Evolutionary conservation across 2,888 invertebrate genomes (phyloP).

Genomic region (Prenolepis imparis): DNA sequence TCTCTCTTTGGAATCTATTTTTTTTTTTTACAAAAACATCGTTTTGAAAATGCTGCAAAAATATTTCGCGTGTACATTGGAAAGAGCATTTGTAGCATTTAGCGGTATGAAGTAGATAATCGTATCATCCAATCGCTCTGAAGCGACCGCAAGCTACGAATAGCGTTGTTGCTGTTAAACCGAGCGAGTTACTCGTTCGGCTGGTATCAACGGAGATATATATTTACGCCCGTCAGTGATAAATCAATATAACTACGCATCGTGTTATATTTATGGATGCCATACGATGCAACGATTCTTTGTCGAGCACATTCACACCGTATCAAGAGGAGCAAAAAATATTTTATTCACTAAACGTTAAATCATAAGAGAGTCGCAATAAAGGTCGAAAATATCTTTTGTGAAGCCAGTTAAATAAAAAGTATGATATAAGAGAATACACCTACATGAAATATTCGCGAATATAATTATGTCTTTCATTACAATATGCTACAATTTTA

Average conservation of each 20-base stretch:
- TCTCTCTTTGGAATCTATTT: slow-evolving; percentile 1
- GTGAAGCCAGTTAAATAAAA: background rate
- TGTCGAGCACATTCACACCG: slow-evolving; percentile 6
- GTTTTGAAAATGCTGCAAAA: slow-evolving; percentile 33
- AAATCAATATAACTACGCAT: slow-evolving; percentile 56
- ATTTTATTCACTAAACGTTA: background rate
- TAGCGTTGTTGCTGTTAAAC: slow-evolving; percentile 49
- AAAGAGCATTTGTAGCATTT: slow-evolving; percentile 43
- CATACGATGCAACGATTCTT: slow-evolving; percentile 23
- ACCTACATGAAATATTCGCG: no score
- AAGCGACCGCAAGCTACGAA: slow-evolving; percentile 54
- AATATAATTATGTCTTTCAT: background rate
- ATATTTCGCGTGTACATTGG: slow-evolving; percentile 16
- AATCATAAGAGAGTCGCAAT: background rate
- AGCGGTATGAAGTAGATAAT: slow-evolving; percentile 47
- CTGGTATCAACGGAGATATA: slow-evolving; percentile 24
- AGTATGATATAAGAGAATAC: background rate
- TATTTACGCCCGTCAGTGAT: slow-evolving; percentile 52
- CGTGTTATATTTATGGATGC: slow-evolving; percentile 39
- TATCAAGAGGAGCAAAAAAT: background rate
- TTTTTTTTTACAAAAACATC: slow-evolving; percentile 6
- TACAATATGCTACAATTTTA: background rate
- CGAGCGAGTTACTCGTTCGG: slow-evolving; percentile 44
- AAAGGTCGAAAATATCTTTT: background rate
- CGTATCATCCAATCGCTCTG: slow-evolving; percentile 53